Conservation (phyloP, 2,888 invertebrate species). For the Pristionchus entomophagus region DNA sequence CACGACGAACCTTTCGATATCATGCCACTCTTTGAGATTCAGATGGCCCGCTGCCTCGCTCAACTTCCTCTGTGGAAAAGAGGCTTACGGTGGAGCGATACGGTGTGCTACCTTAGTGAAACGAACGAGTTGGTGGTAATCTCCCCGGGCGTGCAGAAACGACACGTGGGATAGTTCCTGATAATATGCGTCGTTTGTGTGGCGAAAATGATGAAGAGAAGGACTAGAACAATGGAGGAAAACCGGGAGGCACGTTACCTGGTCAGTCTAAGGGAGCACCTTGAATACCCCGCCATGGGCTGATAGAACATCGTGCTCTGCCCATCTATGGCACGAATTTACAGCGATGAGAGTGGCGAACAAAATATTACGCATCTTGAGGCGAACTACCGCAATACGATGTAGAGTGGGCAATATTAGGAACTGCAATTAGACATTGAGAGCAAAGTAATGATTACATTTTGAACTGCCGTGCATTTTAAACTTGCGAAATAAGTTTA, state of each 20-base stretch:
- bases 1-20: conserved; percentile 5
- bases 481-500: no score
- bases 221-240: neutral
- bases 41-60: neutral
- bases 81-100: neutral
- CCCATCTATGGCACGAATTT: neutral
- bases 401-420: no score
- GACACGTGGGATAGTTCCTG: conserved; percentile 27
- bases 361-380: no score
- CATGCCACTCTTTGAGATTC: neutral
- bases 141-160: neutral
- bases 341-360: no score
- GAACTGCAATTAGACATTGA: no score
- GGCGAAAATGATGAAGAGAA: neutral
- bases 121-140: conserved; percentile 33
- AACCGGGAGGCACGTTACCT: conserved; percentile 32
- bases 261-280: conserved; percentile 26
- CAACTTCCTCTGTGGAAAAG: conserved; percentile 18
- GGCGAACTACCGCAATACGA: no score
- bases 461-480: no score
- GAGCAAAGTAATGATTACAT: no score
- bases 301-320: conserved; percentile 14
- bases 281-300: conserved; percentile 37
- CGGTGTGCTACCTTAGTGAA: conserved; percentile 32
- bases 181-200: neutral